Evolutionary conservation across 2,888 invertebrate genomes (phyloP).

Genomic region (Lomographa bimaculata): DNA sequence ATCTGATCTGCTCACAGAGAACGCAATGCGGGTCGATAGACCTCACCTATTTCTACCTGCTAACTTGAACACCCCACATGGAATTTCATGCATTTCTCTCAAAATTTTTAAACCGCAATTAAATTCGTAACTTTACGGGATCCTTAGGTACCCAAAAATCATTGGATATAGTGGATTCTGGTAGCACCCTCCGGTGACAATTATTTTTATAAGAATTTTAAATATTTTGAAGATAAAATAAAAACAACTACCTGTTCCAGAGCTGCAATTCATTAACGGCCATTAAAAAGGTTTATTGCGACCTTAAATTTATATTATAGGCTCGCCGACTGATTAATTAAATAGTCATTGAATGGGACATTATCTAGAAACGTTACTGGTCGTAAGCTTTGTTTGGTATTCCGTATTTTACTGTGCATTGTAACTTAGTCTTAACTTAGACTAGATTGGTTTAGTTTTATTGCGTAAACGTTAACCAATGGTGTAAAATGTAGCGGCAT

Average conservation of each 20-base stretch:
- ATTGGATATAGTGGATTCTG: slow-evolving; percentile 1
- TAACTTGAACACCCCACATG: slow-evolving; percentile 31
- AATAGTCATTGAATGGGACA: slow-evolving; percentile 62
- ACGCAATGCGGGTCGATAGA: slow-evolving; percentile 3
- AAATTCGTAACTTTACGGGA: slow-evolving; percentile 59
- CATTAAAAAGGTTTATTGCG: slow-evolving; percentile 73
- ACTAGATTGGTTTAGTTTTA: slow-evolving; percentile 4
- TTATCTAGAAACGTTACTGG: slow-evolving; percentile 15
- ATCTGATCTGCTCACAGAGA: too few species aligned
- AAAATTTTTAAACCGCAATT: slow-evolving; percentile 54
- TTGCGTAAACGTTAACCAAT: slow-evolving; percentile 1
- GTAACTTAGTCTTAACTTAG: slow-evolving; percentile 14
- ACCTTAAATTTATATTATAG: slow-evolving; percentile 61
- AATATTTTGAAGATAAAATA: slow-evolving; percentile 52
- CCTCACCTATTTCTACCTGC: slow-evolving; percentile 21
- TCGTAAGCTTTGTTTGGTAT: slow-evolving; percentile 44
- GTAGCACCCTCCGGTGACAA: slow-evolving; percentile 43
- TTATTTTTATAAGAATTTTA: slow-evolving; percentile 64
- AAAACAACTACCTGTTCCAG: slow-evolving; percentile 66
- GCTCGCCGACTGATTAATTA: slow-evolving; percentile 65
- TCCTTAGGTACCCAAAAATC: slow-evolving; percentile 25
- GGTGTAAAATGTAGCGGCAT: slow-evolving; percentile 1
- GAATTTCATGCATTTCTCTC: slow-evolving; percentile 42
- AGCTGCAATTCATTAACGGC: slow-evolving; percentile 75
- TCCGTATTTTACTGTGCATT: slow-evolving; percentile 37